phyloP scores from a whole-genome alignment of 2,113 vertebrate genomes.

The Epinephelus fuscoguttatus region DNA sequence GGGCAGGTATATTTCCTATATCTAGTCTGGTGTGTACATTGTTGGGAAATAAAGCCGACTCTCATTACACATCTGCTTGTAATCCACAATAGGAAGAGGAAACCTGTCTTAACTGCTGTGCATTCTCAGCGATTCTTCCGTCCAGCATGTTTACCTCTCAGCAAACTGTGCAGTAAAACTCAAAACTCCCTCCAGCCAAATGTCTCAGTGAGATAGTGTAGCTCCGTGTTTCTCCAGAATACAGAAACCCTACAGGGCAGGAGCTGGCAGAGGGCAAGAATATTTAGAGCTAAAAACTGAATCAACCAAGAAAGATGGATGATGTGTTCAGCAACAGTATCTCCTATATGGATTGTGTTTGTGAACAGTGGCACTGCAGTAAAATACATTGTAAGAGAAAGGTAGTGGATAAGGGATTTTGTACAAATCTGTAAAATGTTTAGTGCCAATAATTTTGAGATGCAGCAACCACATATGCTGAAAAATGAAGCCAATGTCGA shows the following conservation, averaged over 20 bases:
- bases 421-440: background rate
- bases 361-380: background rate
- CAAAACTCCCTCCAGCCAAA: constrained; percentile 43
- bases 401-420: background rate
- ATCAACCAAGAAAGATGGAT: constrained; percentile 20
- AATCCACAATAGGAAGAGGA: background rate
- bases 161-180: constrained; percentile 21
- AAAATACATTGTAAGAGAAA: too few species aligned
- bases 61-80: constrained; percentile 30
- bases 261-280: constrained; percentile 21
- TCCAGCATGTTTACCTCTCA: constrained; percentile 39
- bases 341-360: background rate
- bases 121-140: background rate
- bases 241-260: constrained; percentile 43
- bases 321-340: background rate
- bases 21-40: background rate
- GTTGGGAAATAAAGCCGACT: background rate
- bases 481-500: too few species aligned
- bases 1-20: background rate
- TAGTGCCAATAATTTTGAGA: background rate
- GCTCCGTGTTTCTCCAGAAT: constrained; percentile 18
- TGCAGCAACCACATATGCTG: too few species aligned
- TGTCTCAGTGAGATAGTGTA: constrained; percentile 25
- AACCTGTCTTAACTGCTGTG: background rate
- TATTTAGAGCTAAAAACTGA: constrained; percentile 6